A percentile compares a stretch with the other conserved stretches of the same genome.
These are phyloP conservation scores for Smutsia temminckii DNA, from an alignment of 2,797 vertebrate species.

Conservation along the genomic window DNA sequence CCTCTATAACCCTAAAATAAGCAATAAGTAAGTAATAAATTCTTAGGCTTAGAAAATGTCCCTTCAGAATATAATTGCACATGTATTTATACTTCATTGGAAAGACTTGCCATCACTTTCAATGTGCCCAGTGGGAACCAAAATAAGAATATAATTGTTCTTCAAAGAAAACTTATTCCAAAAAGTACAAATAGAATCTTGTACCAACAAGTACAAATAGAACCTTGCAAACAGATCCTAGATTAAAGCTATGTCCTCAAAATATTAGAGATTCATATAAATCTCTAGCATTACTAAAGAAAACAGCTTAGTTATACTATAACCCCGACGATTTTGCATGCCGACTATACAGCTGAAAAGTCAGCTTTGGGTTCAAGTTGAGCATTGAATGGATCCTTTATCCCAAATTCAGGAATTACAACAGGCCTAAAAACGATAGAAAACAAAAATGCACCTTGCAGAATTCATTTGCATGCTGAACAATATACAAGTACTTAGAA, in stretches of 20 bases:
- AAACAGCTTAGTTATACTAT: neutral
- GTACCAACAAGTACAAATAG: neutral
- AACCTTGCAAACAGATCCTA: slow-evolving; percentile 23
- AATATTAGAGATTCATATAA: neutral
- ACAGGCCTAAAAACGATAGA: neutral
- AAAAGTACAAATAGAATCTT: slow-evolving; percentile 32
- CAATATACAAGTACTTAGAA: neutral
- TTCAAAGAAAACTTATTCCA: neutral
- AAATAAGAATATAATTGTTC: slow-evolving; percentile 2
- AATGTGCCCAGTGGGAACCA: neutral
- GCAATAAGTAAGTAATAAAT: neutral
- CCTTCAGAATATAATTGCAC: neutral
- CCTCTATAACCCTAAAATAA: neutral
- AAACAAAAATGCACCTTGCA: slow-evolving; percentile 32
- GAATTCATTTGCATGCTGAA: neutral
- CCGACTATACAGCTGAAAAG: neutral
- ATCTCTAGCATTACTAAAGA: neutral
- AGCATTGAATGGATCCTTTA: neutral
- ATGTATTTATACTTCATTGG: neutral
- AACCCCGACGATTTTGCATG: slow-evolving; percentile 4
- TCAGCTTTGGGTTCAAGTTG: slow-evolving; percentile 29
- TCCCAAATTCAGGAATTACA: neutral
- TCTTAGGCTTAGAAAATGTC: neutral
- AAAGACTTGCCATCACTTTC: neutral
- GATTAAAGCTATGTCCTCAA: neutral